Evolutionary conservation across 1,140 invertebrate genomes (phyloP), one percentile per base, ranked within the genome.

Genomic region (Sinella curviseta): DNA sequence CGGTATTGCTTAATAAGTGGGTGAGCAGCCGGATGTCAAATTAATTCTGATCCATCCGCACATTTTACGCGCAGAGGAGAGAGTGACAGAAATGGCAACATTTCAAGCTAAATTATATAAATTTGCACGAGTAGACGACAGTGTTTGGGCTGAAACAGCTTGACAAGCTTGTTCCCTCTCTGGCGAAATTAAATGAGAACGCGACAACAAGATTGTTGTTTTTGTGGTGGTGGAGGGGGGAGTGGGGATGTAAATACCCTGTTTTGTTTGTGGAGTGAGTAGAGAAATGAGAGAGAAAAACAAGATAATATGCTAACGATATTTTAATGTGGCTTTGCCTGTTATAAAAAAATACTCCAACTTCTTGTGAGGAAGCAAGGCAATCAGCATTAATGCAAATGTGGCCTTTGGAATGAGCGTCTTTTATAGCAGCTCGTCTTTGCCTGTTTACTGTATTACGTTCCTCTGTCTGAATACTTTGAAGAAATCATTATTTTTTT

Each of bases 1-100:
- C 65, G 65, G 65, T 70, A 70, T 70, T 70, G 65, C 65, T 70
- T 16, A 65, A 65, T 70, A 70, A 70, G 65, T 70, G 65, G 65
- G 65, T 70, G 65, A 70, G n/a, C 65, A 70, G 65, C 28, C 65
- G 65, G 65, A 70, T 70, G 65, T 70, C 65, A 70, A 70, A 70
- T 70, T 70, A 70, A 70, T 70, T 70, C 65, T 70, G 8, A 26
- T 30, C 2, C n/a, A 24, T 31, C 30, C 28, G 31, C 12, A 70
- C 14, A n/a, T n/a, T n/a, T n/a, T n/a, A n/a, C n/a, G 24, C 28
- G 31, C 26, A 70, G 65, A 33, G 31, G 31, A 70, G 31, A 31
- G 8, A 65, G 16, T 16, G 57, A 65, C 16, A 48, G 57, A 60
- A 60, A 60, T 26, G 57, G 24, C 57, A 60, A n/a, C 24, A 17